phyloP scores from a whole-genome alignment of 2,888 invertebrate species.

The Smittia aterrima region DNA sequence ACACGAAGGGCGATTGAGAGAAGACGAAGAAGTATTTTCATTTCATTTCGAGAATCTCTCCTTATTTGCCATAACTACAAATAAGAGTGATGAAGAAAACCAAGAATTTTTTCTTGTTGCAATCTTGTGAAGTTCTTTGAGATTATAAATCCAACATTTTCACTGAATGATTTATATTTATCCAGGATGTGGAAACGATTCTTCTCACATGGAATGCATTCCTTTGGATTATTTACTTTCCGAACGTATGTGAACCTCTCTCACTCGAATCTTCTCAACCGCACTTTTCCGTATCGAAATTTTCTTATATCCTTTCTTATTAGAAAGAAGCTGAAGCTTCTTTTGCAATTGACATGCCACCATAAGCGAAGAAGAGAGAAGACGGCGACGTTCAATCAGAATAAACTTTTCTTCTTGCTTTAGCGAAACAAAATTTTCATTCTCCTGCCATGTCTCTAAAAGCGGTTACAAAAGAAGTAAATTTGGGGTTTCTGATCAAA shows the following conservation, averaged over 20 bases:
- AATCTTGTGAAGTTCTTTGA: neutral
- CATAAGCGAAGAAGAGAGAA: too few relatives aligned
- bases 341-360: too few relatives aligned
- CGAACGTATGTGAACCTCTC: too few relatives aligned
- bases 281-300: too few relatives aligned
- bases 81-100: neutral
- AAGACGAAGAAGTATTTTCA: constrained; percentile 6
- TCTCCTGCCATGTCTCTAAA: neutral
- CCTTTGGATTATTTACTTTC: too few relatives aligned
- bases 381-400: too few relatives aligned
- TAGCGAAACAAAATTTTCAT: neutral
- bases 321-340: too few relatives aligned
- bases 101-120: neutral
- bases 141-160: neutral
- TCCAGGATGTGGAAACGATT: neutral
- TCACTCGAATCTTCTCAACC: too few relatives aligned
- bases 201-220: neutral
- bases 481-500: neutral
- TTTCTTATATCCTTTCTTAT: too few relatives aligned
- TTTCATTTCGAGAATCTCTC: neutral
- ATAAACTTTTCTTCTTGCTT: too few relatives aligned
- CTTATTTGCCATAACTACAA: constrained; percentile 13
- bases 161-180: constrained; percentile 12
- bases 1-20: neutral
- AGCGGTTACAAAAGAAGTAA: neutral